These are phyloP conservation scores for Conger conger DNA, from an alignment of 2,113 vertebrate genomes.

Conservation along the genomic window DNA sequence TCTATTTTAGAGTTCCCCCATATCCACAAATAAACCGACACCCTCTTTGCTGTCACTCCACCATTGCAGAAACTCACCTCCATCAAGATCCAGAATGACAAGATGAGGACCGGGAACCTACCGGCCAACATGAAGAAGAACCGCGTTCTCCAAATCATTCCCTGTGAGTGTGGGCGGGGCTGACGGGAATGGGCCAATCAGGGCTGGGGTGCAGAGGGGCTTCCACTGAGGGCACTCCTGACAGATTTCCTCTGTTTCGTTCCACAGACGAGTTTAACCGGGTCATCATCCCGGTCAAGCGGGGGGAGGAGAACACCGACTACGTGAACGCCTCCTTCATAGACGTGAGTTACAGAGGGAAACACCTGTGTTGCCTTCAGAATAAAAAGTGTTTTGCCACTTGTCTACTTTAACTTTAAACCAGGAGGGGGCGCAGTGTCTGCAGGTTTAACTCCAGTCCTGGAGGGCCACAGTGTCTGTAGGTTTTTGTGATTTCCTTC, in stretches of 20 bases:
- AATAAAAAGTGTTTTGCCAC: too few species aligned
- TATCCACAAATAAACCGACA: neutral
- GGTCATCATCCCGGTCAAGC: constrained; percentile 98
- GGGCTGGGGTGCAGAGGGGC: neutral
- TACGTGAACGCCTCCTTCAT: constrained; percentile 97
- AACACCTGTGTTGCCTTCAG: too few species aligned
- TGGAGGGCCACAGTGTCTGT: too few species aligned
- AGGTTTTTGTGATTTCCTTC: too few species aligned
- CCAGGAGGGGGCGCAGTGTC: too few species aligned
- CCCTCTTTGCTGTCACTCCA: neutral
- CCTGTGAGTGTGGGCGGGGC: constrained; percentile 77
- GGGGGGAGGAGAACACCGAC: constrained; percentile 96
- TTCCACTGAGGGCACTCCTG: neutral
- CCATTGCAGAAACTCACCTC: constrained; percentile 88
- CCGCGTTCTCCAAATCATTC: constrained; percentile 97
- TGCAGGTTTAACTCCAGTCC: too few species aligned
- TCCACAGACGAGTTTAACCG: constrained; percentile 95
- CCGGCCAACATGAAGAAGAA: constrained; percentile 99
- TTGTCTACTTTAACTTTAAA: too few species aligned
- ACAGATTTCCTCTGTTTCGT: constrained; percentile 18
- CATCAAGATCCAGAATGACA: constrained; percentile 99
- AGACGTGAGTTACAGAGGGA: constrained; percentile 78
- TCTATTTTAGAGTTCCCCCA: neutral
- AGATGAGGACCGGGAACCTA: constrained; percentile 97
- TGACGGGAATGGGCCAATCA: neutral